Evolutionary conservation across 2,797 vertebrate species (phyloP), one percentile per base, ranked within the genome.

Genomic region (Thamnophis elegans): DNA sequence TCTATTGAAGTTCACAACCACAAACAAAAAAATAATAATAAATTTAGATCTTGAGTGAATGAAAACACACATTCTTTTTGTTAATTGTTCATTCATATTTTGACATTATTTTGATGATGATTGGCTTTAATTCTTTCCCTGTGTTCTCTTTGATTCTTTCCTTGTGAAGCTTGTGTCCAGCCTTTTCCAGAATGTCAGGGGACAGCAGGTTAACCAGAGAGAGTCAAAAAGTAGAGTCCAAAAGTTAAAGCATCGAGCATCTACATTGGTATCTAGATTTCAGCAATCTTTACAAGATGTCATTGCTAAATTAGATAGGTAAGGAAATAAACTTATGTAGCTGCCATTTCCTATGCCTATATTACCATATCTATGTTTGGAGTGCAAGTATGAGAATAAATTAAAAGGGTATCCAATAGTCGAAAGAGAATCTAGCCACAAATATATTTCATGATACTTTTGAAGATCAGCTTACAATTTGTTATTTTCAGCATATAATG

Each of bases 211-310:
- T 22, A 97, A 98, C 94, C 98, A 96, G 95, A 97, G 96, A 88
- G 95, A 97, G 93, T 90, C 98, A 13, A 96, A 97, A 26, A 91
- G 93, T 95, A 97, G 97, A 93, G 95, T 96, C 3, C 98, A 95
- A 92, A 97, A 97, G 6, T 94, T 95, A 73, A 97, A 97, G 2
- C 97, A 97, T 94, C 97, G 96, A 60, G 92, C 96, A 53, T 95
- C 98, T 1, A 99, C 98, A 0, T 96, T 98, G 78, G 98, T 98
- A 3, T 97, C 98, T 55, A 97, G 97, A 94, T 99, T 99, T 95
- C 98, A 98, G 56, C 97, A 97, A 94, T 98, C 98, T 12, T 97
- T 99, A 95, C 97, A 95, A 47, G 98, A 99, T 85, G 98, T 99
- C 93, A 97, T 97, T 86, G 97, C 95, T n/a, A 98, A 96, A 68